Conservation (phyloP, 2,113 vertebrate genomes). For the Sphaerodactylus townsendi region DNA sequence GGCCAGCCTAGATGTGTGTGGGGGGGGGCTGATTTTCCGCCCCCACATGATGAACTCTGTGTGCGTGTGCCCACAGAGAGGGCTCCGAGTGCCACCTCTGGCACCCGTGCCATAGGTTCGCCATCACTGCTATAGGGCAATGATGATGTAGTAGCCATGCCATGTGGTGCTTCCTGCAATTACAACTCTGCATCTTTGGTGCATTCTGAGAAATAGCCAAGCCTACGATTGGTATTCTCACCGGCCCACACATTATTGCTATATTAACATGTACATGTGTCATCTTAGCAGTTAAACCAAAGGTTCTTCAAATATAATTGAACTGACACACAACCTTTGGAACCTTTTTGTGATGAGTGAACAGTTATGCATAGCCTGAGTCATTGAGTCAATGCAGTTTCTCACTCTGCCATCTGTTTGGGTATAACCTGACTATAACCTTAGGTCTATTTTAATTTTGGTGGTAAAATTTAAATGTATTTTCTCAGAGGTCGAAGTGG, state of each 20-base stretch:
- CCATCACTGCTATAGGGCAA: no score
- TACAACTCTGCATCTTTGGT: neutral
- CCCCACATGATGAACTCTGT: no score
- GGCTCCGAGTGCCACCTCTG: no score
- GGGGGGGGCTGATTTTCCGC: no score
- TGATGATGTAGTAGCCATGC: no score
- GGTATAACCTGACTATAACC: neutral
- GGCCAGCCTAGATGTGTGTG: no score
- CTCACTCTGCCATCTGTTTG: slow-evolving; percentile 11
- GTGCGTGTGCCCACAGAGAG: no score
- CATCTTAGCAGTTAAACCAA: neutral
- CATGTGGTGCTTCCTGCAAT: no score
- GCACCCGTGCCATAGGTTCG: no score
- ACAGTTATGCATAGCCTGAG: neutral
- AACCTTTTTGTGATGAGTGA: neutral
- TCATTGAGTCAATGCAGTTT: slow-evolving; percentile 17
- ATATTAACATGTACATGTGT: neutral
- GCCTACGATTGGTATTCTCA: neutral
- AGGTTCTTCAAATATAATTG: neutral
- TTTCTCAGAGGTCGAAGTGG: slow-evolving; percentile 24
- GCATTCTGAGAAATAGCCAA: neutral
- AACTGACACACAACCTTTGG: neutral
- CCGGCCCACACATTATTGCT: neutral
- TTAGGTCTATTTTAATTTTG: slow-evolving; percentile 18
- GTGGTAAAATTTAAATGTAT: slow-evolving; percentile 38